These are phyloP conservation scores for Eugnorisma glareosa DNA, from an alignment of 2,888 invertebrate species.

Conservation along the genomic window DNA sequence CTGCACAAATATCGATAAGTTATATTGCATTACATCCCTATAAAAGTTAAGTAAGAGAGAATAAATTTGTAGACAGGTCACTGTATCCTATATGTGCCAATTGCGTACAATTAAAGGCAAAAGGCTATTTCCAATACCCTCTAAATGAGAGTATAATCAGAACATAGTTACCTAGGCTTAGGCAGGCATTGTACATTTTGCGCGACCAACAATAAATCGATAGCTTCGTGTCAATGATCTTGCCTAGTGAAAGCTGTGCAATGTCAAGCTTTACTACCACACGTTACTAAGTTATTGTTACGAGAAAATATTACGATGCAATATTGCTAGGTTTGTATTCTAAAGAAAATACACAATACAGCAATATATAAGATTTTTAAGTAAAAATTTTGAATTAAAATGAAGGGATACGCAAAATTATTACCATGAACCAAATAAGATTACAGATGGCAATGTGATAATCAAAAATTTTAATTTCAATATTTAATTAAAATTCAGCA, in stretches of 20 bases:
- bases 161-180: conserved; percentile 41
- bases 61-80: conserved; percentile 11
- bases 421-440: neutral
- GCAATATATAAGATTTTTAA: neutral
- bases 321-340: neutral
- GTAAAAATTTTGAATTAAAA: neutral
- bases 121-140: conserved; percentile 23
- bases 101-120: conserved; percentile 32
- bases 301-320: conserved; percentile 18
- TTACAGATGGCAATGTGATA: neutral
- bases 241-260: conserved; percentile 63
- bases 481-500: conserved; percentile 50
- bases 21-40: conserved; percentile 28
- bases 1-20: conserved; percentile 20
- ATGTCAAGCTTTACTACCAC: conserved; percentile 64
- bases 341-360: neutral
- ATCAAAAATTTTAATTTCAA: conserved; percentile 23
- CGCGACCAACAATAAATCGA: conserved; percentile 72
- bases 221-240: conserved; percentile 74
- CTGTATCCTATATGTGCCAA: conserved; percentile 4
- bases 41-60: neutral
- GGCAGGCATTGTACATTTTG: conserved; percentile 58
- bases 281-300: conserved; percentile 6
- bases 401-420: neutral
- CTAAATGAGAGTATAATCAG: conserved; percentile 23